phyloP scores from a whole-genome alignment of 1,140 invertebrate species.

The Leptinotarsa texana region DNA sequence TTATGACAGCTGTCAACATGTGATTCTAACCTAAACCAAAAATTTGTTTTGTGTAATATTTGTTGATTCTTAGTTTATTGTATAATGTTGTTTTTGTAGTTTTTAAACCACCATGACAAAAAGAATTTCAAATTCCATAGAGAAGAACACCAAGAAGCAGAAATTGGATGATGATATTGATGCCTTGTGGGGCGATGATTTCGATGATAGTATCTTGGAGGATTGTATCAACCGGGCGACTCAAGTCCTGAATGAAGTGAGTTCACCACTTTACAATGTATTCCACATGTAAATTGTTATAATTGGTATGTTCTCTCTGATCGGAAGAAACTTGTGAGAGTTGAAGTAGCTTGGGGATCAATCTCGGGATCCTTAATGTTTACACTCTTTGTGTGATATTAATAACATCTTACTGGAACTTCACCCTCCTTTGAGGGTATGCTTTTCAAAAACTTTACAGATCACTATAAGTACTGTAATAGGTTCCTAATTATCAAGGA shows the following conservation, averaged over 20 bases:
- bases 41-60: no score
- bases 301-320: no score
- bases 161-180: constrained; percentile 38
- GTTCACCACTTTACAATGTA: neutral
- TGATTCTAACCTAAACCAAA: no score
- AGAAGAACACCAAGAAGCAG: constrained; percentile 36
- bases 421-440: no score
- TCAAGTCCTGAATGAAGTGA: constrained; percentile 39
- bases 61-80: no score
- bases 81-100: neutral
- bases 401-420: no score
- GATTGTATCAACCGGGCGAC: constrained; percentile 42
- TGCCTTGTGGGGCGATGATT: constrained; percentile 46
- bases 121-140: constrained; percentile 28
- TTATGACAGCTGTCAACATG: no score
- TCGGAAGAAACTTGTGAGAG: neutral
- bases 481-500: no score
- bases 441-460: no score
- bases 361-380: no score
- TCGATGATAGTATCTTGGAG: constrained; percentile 40
- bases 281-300: neutral
- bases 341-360: neutral
- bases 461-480: no score
- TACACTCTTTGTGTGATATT: no score
- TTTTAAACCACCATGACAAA: constrained; percentile 37